phyloP scores from a whole-genome alignment of 2,797 vertebrate genomes.

The Alouatta caraya region DNA sequence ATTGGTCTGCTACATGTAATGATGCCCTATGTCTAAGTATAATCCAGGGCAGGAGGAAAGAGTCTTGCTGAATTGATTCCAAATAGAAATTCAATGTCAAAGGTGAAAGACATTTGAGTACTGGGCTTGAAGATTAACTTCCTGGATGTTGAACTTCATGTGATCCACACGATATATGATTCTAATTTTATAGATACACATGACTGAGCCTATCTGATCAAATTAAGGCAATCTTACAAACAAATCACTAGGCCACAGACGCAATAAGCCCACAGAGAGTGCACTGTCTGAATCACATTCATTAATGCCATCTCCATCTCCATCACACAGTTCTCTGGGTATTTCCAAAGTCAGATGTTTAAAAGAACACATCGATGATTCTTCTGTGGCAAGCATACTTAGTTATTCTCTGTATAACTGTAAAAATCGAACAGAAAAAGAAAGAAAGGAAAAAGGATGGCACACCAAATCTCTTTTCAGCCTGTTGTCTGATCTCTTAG shows the following conservation, averaged over 20 bases:
- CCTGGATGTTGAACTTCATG: neutral
- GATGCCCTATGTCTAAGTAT: neutral
- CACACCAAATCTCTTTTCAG: conserved; percentile 54
- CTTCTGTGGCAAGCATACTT: conserved; percentile 3
- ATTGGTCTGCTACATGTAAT: neutral
- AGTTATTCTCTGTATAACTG: conserved; percentile 11
- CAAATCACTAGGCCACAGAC: neutral
- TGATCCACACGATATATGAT: neutral
- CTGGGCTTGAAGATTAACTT: neutral
- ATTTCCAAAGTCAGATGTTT: conserved; percentile 24
- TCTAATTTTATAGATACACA: conserved; percentile 21
- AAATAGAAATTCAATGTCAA: conserved; percentile 30
- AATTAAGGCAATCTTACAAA: conserved; percentile 40
- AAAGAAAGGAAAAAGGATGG: neutral
- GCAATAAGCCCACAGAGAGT: neutral
- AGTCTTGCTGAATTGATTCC: neutral
- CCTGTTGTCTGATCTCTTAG: conserved; percentile 32
- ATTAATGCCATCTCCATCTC: neutral
- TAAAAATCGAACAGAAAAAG: conserved; percentile 31
- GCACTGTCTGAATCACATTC: neutral
- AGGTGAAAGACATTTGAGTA: conserved; percentile 9
- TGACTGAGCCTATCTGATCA: neutral
- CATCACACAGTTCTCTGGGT: neutral
- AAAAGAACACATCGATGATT: conserved; percentile 15
- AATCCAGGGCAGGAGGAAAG: neutral